A percentile compares a stretch with the other conserved stretches of the same genome.
Conservation (phyloP, 1,140 invertebrate genomes). For the Drosophila willistoni region DNA sequence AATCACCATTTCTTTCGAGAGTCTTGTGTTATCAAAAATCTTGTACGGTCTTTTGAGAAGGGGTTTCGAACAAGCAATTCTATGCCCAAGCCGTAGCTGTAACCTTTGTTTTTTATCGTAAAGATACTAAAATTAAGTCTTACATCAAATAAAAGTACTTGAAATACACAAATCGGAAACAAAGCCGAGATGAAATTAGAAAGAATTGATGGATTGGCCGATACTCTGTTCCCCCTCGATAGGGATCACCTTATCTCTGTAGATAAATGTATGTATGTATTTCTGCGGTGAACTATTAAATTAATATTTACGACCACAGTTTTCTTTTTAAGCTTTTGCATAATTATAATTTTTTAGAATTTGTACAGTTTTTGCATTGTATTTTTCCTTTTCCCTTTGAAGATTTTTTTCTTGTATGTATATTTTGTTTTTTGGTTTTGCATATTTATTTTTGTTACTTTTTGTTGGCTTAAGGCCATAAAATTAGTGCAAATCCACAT, state of each 20-base stretch:
- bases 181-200: too few relatives aligned
- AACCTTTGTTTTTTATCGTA: too few relatives aligned
- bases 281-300: slow-evolving; percentile 72
- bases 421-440: slow-evolving; percentile 26
- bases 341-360: slow-evolving; percentile 43
- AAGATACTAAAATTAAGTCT: too few relatives aligned
- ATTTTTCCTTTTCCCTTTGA: slow-evolving; percentile 32
- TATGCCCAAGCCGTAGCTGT: too few relatives aligned
- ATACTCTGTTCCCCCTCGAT: too few relatives aligned
- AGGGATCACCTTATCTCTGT: slow-evolving; percentile 55
- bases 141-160: too few relatives aligned
- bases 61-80: too few relatives aligned
- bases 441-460: slow-evolving; percentile 44
- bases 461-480: slow-evolving; percentile 63
- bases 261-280: slow-evolving; percentile 55
- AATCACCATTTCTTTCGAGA: too few relatives aligned
- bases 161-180: too few relatives aligned
- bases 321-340: slow-evolving; percentile 20
- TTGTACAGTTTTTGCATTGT: slow-evolving; percentile 9
- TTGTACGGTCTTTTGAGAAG: too few relatives aligned
- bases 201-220: too few relatives aligned
- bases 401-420: slow-evolving; percentile 24
- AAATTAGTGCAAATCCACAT: slow-evolving; percentile 65
- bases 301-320: slow-evolving; percentile 74
- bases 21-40: too few relatives aligned